A percentile compares a stretch with the other conserved stretches of the same genome.
Conservation (phyloP, 92 coral and sea anemone species). For the Palythoa grandiflora region DNA sequence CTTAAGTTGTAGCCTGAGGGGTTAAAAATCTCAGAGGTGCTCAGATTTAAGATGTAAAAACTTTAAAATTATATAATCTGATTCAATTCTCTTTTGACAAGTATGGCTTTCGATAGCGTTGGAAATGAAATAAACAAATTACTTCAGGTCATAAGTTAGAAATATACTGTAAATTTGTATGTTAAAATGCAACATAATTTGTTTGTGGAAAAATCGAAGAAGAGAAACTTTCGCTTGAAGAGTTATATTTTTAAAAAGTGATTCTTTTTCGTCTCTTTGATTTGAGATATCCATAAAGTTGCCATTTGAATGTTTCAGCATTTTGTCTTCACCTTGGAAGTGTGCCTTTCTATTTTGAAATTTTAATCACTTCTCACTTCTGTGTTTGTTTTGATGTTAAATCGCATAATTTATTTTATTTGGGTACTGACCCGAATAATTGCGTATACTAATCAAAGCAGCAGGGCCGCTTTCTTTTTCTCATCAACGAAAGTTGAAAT, state of each 20-base stretch:
- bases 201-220: background rate
- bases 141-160: background rate
- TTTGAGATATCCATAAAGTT: background rate
- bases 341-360: background rate
- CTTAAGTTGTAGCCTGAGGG: no score
- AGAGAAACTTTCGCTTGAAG: background rate
- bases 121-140: background rate
- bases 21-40: no score
- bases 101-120: no score
- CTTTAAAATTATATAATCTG: no score
- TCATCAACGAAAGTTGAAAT: background rate
- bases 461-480: background rate
- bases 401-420: background rate
- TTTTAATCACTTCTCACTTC: background rate
- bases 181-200: no score
- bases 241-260: background rate
- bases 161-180: background rate
- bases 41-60: no score
- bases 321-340: background rate
- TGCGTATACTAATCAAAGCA: background rate
- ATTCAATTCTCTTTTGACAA: no score
- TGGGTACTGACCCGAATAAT: background rate
- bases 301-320: background rate
- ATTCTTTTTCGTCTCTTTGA: background rate
- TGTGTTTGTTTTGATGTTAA: background rate